These are phyloP conservation scores for Elgaria multicarinata DNA, from an alignment of 2,113 vertebrate genomes.

Conservation along the genomic window DNA sequence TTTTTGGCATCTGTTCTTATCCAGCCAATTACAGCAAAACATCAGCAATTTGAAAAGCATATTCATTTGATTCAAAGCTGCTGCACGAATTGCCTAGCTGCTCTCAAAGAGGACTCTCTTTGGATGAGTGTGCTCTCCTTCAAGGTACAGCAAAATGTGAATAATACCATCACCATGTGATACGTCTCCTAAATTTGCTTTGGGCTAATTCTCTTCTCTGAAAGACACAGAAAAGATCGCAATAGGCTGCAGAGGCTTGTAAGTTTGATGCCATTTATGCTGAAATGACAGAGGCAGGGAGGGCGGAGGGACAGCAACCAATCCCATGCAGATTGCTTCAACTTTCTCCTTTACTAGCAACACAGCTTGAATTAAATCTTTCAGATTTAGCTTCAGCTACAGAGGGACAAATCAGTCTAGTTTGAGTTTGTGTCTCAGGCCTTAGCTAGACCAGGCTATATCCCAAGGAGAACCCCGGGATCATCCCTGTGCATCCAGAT, in stretches of 20 bases:
- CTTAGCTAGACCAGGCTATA: too few relatives aligned
- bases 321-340: background rate
- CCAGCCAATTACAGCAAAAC: background rate
- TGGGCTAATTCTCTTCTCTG: conserved; percentile 73
- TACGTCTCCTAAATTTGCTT: conserved; percentile 72
- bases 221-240: conserved; percentile 62
- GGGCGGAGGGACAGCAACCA: background rate
- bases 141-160: conserved; percentile 67
- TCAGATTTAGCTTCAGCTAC: background rate
- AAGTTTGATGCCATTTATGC: conserved; percentile 49
- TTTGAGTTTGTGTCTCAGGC: too few relatives aligned
- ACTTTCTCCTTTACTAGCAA: background rate
- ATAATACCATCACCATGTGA: conserved; percentile 73
- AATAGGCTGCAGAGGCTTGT: conserved; percentile 42
- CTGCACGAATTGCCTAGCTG: background rate
- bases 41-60: conserved; percentile 37
- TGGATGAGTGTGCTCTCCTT: conserved; percentile 56
- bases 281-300: conserved; percentile 12
- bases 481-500: too few relatives aligned
- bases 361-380: background rate
- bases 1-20: background rate
- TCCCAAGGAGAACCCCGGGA: too few relatives aligned
- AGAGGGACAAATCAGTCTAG: too few relatives aligned
- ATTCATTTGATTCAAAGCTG: conserved; percentile 21
- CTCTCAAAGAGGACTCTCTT: conserved; percentile 44